Conservation (phyloP, 2,797 vertebrate genomes). For the Amphiprion clarkii region DNA sequence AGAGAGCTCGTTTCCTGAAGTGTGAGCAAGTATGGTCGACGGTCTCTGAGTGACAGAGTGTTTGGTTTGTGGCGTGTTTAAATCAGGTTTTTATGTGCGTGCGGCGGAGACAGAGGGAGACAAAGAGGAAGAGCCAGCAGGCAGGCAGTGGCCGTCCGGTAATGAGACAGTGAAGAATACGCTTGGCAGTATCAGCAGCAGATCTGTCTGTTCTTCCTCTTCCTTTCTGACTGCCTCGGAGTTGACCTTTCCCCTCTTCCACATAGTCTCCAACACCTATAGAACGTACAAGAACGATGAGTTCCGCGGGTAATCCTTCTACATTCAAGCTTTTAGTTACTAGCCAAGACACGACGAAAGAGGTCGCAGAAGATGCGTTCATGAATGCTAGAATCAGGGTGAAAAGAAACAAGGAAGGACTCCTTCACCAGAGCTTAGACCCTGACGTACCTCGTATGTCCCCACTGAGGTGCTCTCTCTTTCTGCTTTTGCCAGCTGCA, state of each 20-base stretch:
- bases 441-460: conserved; percentile 9
- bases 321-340: not conserved
- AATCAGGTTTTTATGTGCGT: not conserved
- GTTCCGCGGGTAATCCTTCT: not conserved
- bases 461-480: conserved; percentile 7
- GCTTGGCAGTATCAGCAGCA: conserved; percentile 66
- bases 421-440: not conserved
- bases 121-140: conserved; percentile 21
- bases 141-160: conserved; percentile 35
- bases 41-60: conserved; percentile 18
- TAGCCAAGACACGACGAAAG: conserved; percentile 1
- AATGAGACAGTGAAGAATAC: conserved; percentile 74
- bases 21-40: conserved; percentile 20
- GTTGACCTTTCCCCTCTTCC: conserved; percentile 59
- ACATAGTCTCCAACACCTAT: conserved; percentile 12
- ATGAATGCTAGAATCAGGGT: not conserved
- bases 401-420: not conserved
- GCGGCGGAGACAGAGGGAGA: not conserved
- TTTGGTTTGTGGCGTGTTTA: conserved; percentile 29
- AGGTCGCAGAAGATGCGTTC: not conserved
- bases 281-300: not conserved
- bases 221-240: conserved; percentile 51
- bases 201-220: conserved; percentile 61
- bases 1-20: conserved; percentile 10
- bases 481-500: conserved; percentile 57